Evolutionary conservation across 2,888 invertebrate species (phyloP).

Genomic region (Darwinula stevensoni): DNA sequence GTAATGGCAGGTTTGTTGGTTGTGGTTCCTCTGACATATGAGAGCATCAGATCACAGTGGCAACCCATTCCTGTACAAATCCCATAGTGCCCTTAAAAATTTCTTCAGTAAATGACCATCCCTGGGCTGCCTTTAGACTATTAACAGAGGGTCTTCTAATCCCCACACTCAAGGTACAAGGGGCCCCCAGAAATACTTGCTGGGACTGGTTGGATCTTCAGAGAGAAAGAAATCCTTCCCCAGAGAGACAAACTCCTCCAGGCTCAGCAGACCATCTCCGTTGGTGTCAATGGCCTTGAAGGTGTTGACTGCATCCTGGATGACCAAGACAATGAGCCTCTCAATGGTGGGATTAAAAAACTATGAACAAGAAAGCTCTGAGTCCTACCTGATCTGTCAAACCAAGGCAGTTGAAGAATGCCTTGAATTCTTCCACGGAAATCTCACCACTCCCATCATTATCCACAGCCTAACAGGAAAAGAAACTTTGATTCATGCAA

Average conservation of each 20-base stretch:
- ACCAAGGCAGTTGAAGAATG: conserved; percentile 50
- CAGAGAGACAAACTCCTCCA: conserved; percentile 45
- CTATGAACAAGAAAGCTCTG: too few species aligned
- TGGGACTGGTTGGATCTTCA: conserved; percentile 39
- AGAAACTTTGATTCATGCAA: too few species aligned
- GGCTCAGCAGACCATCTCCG: conserved; percentile 39
- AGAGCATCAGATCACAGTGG: too few species aligned
- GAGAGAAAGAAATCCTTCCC: conserved; percentile 50
- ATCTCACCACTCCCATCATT: conserved; percentile 46
- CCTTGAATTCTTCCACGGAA: conserved; percentile 45
- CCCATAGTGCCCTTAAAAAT: too few species aligned
- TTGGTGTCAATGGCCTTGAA: conserved; percentile 49
- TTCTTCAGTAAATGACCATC: too few species aligned
- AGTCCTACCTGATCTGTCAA: conserved; percentile 28
- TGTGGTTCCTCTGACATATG: too few species aligned
- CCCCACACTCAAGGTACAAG: too few species aligned
- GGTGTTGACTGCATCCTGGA: conserved; percentile 33
- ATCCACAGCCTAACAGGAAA: conserved; percentile 18
- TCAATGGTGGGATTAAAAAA: too few species aligned
- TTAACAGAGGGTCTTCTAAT: too few species aligned
- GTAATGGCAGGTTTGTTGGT: too few species aligned
- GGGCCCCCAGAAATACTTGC: conserved; percentile 64
- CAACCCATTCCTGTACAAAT: too few species aligned
- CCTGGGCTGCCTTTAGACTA: too few species aligned
- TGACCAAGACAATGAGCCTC: conserved; percentile 5